Base-by-base conservation (phyloP, 2,888 invertebrate genomes). In the Brachypalpus laphriformis region DNA sequence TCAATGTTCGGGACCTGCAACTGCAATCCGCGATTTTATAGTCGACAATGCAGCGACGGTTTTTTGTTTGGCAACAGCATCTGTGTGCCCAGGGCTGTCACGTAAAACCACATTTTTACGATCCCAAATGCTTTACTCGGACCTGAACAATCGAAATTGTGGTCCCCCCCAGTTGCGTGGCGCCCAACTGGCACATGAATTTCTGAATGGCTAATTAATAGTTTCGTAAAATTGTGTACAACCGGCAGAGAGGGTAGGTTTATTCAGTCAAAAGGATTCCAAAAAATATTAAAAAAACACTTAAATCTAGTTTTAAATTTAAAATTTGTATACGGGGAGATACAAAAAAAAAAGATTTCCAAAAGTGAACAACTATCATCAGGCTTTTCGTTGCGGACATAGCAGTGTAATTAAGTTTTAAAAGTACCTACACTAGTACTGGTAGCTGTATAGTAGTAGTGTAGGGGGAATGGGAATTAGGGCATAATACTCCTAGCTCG, bases 181-280 rank as follows among this genome's bases (percentile, higher is more conserved):
- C n/a, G n/a, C 34, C 25, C 11, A 74, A 40, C 49, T 68, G 63
- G n/a, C 42, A 70, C 63, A 81, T 74, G 59, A 75, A 70, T 83
- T 65, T 56, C 45, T 56, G 71, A 20, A 71, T 57, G 47, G 57
- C 65, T 80, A 85, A 80, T 81, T 85, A 81, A 81, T 85, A 63
- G 63, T 40, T 47, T 31, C 22, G 47, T 49, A 25, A 51, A 68
- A 66, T 65, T 31, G 28, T 22, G 34, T 20, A 20, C 51, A 31
- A 7, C 18, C n/a, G n/a, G n/a, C n/a, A n/a, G n/a, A n/a, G n/a
- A n/a, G n/a, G n/a, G n/a, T n/a, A n/a, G n/a, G n/a, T n/a, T n/a
- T n/a, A n/a, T 25, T 18, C 28, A 20, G 47, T 45, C 31, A 49
- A 63, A 56, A 47, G 28, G 45, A 45, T 51, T 42, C 18, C 1